Conservation (phyloP, 2,888 invertebrate genomes). For the Erebia epiphron region DNA sequence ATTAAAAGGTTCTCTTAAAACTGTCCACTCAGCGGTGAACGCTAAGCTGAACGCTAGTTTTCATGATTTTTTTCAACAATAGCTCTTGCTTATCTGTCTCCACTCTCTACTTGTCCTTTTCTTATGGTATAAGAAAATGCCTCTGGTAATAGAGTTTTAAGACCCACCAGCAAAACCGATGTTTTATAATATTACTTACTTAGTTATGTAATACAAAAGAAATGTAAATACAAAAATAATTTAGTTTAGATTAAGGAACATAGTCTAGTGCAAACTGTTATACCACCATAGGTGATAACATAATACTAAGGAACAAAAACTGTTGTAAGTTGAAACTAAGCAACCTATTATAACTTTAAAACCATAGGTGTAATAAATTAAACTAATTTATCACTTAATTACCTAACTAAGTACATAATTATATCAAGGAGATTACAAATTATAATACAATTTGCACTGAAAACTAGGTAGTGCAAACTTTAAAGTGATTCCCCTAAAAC, state of each 20-base stretch:
- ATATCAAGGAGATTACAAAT: not conserved
- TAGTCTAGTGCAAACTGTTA: too few relatives aligned
- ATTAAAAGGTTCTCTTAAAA: conserved; percentile 1
- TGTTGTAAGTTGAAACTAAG: not conserved
- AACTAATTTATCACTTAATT: conserved; percentile 1
- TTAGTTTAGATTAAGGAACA: too few relatives aligned
- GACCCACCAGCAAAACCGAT: too few relatives aligned
- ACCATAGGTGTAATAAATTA: not conserved
- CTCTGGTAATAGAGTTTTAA: too few relatives aligned
- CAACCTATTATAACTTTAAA: too few relatives aligned
- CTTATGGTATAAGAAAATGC: too few relatives aligned
- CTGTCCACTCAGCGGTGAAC: not conserved
- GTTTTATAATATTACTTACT: too few relatives aligned
- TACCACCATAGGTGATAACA: not conserved
- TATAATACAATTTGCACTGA: not conserved
- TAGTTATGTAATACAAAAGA: too few relatives aligned
- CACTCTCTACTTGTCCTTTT: too few relatives aligned
- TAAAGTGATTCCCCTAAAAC: not conserved
- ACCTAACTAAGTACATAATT: not conserved
- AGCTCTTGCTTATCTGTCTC: not conserved
- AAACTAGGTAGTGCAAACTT: not conserved
- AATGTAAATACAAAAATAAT: too few relatives aligned
- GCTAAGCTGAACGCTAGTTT: conserved; percentile 2
- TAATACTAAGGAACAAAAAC: not conserved
- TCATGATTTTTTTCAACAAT: not conserved